Evolutionary conservation across 1,140 invertebrate genomes (phyloP).

Genomic region (Drosophila ohnishii): DNA sequence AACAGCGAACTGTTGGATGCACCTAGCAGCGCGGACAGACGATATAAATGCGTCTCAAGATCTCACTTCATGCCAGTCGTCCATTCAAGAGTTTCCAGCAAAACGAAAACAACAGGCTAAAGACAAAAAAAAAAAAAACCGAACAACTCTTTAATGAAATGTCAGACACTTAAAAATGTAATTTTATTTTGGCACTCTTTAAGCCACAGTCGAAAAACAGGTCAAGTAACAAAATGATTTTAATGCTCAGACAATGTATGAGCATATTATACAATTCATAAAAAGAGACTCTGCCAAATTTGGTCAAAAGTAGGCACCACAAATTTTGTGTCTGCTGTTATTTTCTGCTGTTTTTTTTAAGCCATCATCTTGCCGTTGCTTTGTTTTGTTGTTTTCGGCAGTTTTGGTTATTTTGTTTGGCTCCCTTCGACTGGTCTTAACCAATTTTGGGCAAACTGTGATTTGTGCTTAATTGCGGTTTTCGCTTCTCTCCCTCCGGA

Average conservation of each 20-base stretch:
- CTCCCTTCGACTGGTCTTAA: conserved; percentile 48
- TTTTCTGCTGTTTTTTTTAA: conserved; percentile 22
- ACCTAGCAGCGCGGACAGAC: conserved; percentile 19
- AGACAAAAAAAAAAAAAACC: neutral
- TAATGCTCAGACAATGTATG: conserved; percentile 39
- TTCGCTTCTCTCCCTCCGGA: conserved; percentile 36
- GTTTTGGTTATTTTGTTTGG: conserved; percentile 42
- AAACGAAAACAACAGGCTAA: conserved; percentile 3
- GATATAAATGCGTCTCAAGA: conserved; percentile 36
- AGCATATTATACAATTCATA: conserved; percentile 53
- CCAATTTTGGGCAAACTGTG: conserved; percentile 64
- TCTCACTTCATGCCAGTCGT: conserved; percentile 7
- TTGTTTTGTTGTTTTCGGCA: conserved; percentile 35
- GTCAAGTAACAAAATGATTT: conserved; percentile 54
- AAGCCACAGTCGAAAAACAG: conserved; percentile 46
- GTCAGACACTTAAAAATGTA: conserved; percentile 48
- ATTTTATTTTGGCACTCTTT: conserved; percentile 49
- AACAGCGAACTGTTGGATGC: conserved; percentile 40
- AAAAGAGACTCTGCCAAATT: conserved; percentile 47
- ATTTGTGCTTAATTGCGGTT: conserved; percentile 63
- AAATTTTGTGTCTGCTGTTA: conserved; percentile 41
- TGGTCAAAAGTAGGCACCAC: conserved; percentile 66
- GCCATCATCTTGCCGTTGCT: conserved; percentile 36
- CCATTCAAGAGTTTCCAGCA: conserved; percentile 41
- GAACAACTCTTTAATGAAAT: conserved; percentile 33